phyloP scores from a whole-genome alignment of 2,797 vertebrate species.

The Schizothorax lantsangensis region DNA sequence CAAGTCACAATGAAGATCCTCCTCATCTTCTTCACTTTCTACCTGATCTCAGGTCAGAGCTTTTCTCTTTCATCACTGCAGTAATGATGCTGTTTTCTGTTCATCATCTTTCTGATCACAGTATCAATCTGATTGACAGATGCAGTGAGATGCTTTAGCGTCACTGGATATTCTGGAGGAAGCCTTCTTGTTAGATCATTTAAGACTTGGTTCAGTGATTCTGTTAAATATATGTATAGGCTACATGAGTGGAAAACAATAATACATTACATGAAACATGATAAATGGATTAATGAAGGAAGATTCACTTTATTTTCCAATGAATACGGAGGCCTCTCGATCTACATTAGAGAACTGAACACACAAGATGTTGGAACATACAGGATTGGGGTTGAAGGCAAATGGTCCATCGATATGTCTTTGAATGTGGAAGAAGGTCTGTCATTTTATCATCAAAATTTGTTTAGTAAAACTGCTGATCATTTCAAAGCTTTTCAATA shows the following conservation, averaged over 20 bases:
- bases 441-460: background rate
- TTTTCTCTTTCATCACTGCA: slow-evolving; percentile 29
- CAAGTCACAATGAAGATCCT: slow-evolving; percentile 35
- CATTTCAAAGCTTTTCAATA: background rate
- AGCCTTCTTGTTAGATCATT: background rate
- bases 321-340: background rate
- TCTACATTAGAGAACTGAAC: background rate
- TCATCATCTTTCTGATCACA: slow-evolving; percentile 11
- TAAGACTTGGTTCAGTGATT: background rate
- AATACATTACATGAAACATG: background rate
- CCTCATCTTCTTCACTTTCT: slow-evolving; percentile 2
- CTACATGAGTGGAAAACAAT: background rate
- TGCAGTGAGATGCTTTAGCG: background rate
- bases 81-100: slow-evolving; percentile 9
- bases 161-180: slow-evolving; percentile 5
- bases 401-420: background rate
- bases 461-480: background rate
- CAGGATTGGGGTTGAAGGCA: background rate
- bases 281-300: background rate
- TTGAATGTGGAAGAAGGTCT: background rate
- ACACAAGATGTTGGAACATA: background rate
- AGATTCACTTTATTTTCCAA: background rate
- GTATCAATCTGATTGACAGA: slow-evolving; percentile 8
- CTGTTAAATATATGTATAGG: accelerated
- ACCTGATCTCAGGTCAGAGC: slow-evolving; percentile 36